These are phyloP conservation scores for Clostera curtula DNA, from an alignment of 2,888 invertebrate genomes.

Conservation along the genomic window DNA sequence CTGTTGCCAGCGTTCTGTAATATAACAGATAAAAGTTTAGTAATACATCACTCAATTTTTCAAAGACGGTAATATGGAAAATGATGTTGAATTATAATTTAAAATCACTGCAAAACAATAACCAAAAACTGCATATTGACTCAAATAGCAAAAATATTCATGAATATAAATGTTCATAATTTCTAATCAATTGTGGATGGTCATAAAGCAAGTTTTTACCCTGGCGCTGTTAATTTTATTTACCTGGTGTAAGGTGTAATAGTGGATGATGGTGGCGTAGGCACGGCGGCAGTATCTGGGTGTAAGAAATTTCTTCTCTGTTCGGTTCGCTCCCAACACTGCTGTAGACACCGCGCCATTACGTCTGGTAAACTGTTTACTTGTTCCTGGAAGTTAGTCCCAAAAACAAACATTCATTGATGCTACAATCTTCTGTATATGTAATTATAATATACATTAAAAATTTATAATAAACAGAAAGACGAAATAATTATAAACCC, in stretches of 20 bases:
- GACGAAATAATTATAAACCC: too few species aligned
- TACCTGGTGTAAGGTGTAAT: slow-evolving; percentile 77
- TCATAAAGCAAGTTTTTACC: background rate
- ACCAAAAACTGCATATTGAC: too few species aligned
- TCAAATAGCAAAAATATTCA: too few species aligned
- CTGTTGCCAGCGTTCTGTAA: slow-evolving; percentile 76
- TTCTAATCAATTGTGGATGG: too few species aligned
- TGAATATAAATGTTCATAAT: too few species aligned
- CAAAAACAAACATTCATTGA: background rate
- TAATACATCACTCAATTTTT: background rate
- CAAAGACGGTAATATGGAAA: background rate
- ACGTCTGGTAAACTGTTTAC: slow-evolving; percentile 89
- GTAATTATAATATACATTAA: too few species aligned
- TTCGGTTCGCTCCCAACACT: slow-evolving; percentile 87
- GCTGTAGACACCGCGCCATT: slow-evolving; percentile 82
- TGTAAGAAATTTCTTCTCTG: slow-evolving; percentile 90
- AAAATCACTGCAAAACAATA: background rate
- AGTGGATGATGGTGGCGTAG: slow-evolving; percentile 66
- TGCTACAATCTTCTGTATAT: too few species aligned
- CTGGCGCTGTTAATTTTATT: slow-evolving; percentile 2
- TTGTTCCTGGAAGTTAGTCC: slow-evolving; percentile 76
- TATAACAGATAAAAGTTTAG: background rate
- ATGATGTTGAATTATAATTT: background rate
- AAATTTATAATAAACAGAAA: too few species aligned
- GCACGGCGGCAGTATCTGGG: slow-evolving; percentile 87